phyloP scores from a whole-genome alignment of 2,888 invertebrate species.

The Neocrepidodera transversa region DNA sequence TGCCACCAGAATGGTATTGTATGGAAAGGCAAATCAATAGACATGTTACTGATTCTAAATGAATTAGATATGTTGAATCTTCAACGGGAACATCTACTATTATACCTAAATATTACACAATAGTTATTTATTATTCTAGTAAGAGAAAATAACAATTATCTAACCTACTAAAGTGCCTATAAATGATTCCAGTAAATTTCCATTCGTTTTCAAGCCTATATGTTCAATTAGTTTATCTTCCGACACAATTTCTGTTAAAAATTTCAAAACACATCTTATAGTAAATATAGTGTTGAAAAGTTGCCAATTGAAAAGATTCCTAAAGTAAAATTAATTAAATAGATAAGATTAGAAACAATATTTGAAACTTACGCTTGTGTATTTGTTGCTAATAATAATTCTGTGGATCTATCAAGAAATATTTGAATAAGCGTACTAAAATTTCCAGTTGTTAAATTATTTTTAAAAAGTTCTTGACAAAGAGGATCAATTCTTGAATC shows the following conservation, averaged over 20 bases:
- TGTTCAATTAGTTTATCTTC: slow-evolving; percentile 88
- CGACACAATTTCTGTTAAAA: slow-evolving; percentile 87
- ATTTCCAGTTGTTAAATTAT: slow-evolving; percentile 90
- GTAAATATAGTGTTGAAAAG: slow-evolving; percentile 93
- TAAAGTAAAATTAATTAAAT: slow-evolving; percentile 56
- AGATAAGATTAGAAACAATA: too few relatives aligned
- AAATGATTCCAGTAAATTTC: slow-evolving; percentile 70
- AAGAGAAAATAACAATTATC: too few relatives aligned
- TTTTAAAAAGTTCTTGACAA: slow-evolving; percentile 78
- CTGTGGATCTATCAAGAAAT: slow-evolving; percentile 81
- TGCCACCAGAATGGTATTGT: slow-evolving; percentile 76
- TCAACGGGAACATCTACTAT: slow-evolving; percentile 84
- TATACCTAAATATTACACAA: slow-evolving; percentile 62
- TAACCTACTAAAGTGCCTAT: slow-evolving; percentile 71
- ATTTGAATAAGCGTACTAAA: slow-evolving; percentile 86
- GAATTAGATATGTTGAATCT: slow-evolving; percentile 83
- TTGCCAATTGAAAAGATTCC: slow-evolving; percentile 88
- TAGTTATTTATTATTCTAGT: too few relatives aligned
- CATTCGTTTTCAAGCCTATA: slow-evolving; percentile 68
- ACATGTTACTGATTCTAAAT: slow-evolving; percentile 87
- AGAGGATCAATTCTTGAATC: slow-evolving; percentile 80
- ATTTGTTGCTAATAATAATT: slow-evolving; percentile 84
- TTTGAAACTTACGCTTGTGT: slow-evolving; percentile 79
- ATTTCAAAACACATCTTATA: slow-evolving; percentile 84
- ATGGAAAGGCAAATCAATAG: slow-evolving; percentile 87